Base-by-base conservation (phyloP, 1,140 invertebrate genomes). In the Trachymyrmex septentrionalis region DNA sequence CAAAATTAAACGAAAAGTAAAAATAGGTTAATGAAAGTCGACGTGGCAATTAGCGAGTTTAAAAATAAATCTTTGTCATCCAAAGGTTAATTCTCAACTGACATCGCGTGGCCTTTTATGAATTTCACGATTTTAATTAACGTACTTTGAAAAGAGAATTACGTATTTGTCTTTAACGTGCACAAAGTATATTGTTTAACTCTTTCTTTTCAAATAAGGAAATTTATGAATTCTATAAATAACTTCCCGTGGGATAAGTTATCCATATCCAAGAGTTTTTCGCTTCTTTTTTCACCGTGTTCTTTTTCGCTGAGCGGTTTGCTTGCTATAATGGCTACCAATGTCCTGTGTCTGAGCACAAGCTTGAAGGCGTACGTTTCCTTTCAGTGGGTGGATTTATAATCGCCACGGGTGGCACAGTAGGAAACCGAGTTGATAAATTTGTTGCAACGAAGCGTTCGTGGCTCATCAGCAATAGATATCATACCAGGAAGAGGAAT, bases 361-460 rank as follows among this genome's bases (percentile, higher is more conserved):
- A 55, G 21, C 67, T 61, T 38, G 67, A 61, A 61, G 69, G 69
- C 67, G 57, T 14, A 38, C 69, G 69, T 44, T 84, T 75, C 69
- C 57, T 84, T 84, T 84, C 80, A 75, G 69, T 75, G 69, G 80
- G 38, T 50, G 80, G 80, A 84, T 84, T 84, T 84, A 84, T 84
- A 84, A 84, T 84, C 80, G 55, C 80, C 55, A 75, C 55, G 80
- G 80, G 80, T 82, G 80, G 80, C 53, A 3, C 80, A 55, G 67
- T 61, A 73, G 80, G 80, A 84, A 50, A 75, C 6, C 57, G 53
- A 34, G 69, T 75, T 73, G 69, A 84, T 84, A 75, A 84, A 84
- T 84, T 84, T 34, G 27, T 84, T 63, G 38, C 38, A 30, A 9
- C 38, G 14, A 38, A 10, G 12, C 24, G 12, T 24, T 50, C 44